Base-by-base conservation (phyloP, 2,888 invertebrate genomes). In the Prenolepis imparis region DNA sequence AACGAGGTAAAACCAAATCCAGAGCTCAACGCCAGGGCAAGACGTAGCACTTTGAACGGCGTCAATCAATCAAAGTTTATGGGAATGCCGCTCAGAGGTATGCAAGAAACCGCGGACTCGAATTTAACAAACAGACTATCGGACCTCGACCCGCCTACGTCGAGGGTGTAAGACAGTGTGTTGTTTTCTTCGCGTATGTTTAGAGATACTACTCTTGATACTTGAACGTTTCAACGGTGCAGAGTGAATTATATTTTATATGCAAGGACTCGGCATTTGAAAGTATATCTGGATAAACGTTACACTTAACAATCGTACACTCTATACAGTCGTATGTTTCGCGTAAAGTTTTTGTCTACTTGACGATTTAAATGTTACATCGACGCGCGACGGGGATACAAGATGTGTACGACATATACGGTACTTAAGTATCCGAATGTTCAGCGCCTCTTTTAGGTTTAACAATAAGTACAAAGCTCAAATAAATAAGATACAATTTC, bases 21-120 rank as follows among this genome's bases (percentile, higher is more conserved):
- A 9, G 88, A 89, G 18, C 63, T 77, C 4, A 85, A 52, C 9
- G 78, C 61, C 0, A 89, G 88, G 36, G 41, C 73, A 1, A 90
- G 88, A 68, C 90, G 91, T n/a, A 87, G 39, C 64, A 84, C 90
- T 0, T 6, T 90, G 9, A 91, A 89, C 57, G 90, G 87, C 57
- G 88, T 70, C 9, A 91, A 81, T 9, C 78, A 78, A 11, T 68
- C 78, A 11, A 96, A 94, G 84, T 98, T 98, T 91, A 97, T 98
- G 98, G 98, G 98, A 63, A 97, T 97, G 96, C 98, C 98, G 15
- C 95, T 96, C 96, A 93, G 95, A 95, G 87, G 91, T 88, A 68
- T 75, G 84, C 92, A 91, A 80, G 92, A 92, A 41, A 89, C 70
- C 9, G 59, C 63, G 12, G 92, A 91, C 44, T 24, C 80, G 12